A percentile compares a stretch with the other conserved stretches of the same genome.
phyloP scores from a whole-genome alignment of 2,113 vertebrate genomes.

The Xiphophorus hellerii region DNA sequence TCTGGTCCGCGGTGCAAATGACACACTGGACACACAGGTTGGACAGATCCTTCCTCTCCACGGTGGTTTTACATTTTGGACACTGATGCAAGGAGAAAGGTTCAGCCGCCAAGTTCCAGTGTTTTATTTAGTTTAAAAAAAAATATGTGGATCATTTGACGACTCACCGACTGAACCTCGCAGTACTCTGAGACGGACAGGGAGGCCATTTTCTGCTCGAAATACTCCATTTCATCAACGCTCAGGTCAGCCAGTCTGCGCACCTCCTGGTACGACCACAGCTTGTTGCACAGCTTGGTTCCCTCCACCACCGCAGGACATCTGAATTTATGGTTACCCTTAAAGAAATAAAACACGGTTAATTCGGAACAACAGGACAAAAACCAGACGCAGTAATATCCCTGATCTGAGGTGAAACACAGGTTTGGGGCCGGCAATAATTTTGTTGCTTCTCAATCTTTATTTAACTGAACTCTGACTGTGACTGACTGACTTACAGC shows the following conservation, averaged over 20 bases:
- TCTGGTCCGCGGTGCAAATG: conserved; percentile 35
- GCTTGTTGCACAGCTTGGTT: conserved; percentile 9
- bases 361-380: too few relatives aligned
- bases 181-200: not conserved
- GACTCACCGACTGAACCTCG: conserved; percentile 22
- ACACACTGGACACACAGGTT: conserved; percentile 47
- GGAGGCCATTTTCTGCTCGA: conserved; percentile 26
- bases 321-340: conserved; percentile 65
- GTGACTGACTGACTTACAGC: too few relatives aligned
- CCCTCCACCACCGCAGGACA: conserved; percentile 64
- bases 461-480: not conserved
- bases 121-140: not conserved
- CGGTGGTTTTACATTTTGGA: conserved; percentile 12
- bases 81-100: conserved; percentile 19
- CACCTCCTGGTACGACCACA: conserved; percentile 49
- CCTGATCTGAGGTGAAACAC: too few relatives aligned
- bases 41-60: conserved; percentile 31
- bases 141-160: not conserved
- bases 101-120: not conserved
- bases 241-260: conserved; percentile 56
- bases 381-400: not conserved
- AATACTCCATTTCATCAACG: conserved; percentile 11
- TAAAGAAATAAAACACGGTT: not conserved
- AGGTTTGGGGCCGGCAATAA: too few relatives aligned
- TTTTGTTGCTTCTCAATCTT: not conserved